Evolutionary conservation across 2,113 vertebrate genomes (phyloP).

Genomic region (Thalassarche chlororhynchos): DNA sequence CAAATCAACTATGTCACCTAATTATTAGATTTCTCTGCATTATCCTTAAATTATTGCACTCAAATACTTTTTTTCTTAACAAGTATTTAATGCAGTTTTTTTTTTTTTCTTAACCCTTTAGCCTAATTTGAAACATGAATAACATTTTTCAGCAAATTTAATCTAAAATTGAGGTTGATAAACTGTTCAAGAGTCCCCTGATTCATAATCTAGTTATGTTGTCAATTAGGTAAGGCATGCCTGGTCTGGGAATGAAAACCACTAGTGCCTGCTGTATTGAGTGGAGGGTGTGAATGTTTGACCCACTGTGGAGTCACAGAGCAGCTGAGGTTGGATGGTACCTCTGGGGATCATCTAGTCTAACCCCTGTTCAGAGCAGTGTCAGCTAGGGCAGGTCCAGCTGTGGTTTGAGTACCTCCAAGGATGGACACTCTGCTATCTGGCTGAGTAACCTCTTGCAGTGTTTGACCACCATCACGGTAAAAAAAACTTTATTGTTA

Average conservation of each 20-base stretch:
- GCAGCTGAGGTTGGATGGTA: not conserved
- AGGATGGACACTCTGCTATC: not conserved
- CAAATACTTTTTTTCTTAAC: not conserved
- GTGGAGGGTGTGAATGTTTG: not conserved
- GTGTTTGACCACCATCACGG: not conserved
- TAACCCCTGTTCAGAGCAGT: not conserved
- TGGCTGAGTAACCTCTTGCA: not conserved
- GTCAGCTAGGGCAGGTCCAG: not conserved
- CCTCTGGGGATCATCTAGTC: not conserved
- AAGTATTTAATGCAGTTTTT: rapidly evolving
- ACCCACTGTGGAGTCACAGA: not conserved
- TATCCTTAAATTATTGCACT: not conserved
- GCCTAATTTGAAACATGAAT: not conserved
- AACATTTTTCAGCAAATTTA: not conserved
- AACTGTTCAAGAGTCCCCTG: not conserved
- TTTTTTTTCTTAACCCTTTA: not conserved
- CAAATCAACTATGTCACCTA: not conserved
- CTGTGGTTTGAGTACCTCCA: not conserved
- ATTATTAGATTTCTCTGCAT: not conserved
- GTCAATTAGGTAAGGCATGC: not conserved
- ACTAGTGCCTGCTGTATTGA: not conserved
- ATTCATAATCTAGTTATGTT: not conserved
- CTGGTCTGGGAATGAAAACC: not conserved
- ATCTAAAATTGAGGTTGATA: not conserved
- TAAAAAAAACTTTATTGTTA: not conserved